phyloP scores from a whole-genome alignment of 2,797 vertebrate genomes.

The Petrocephalus schoutedeni region DNA sequence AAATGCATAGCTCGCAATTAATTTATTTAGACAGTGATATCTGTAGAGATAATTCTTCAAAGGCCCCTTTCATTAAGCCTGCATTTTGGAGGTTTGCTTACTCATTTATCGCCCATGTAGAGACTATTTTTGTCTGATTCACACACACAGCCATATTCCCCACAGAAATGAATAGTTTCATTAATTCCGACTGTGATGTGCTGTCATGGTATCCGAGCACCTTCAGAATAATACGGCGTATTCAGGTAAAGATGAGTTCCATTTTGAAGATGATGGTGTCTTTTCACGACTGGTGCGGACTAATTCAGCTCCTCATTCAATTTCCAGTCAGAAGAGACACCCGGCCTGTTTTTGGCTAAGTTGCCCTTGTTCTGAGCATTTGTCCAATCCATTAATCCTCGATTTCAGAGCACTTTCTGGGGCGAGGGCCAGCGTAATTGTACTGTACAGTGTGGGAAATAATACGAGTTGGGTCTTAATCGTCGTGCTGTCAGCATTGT shows the following conservation, averaged over 20 bases:
- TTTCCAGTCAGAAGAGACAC: neutral
- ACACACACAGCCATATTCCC: neutral
- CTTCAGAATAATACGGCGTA: neutral
- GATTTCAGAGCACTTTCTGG: neutral
- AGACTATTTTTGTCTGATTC: neutral
- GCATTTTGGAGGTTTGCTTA: neutral
- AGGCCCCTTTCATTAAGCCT: neutral
- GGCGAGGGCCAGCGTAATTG: neutral
- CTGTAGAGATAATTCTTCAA: constrained; percentile 9
- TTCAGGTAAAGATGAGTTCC: neutral
- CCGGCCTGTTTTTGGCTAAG: neutral
- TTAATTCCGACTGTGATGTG: neutral
- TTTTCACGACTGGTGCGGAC: neutral
- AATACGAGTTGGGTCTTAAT: neutral
- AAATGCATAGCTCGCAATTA: neutral
- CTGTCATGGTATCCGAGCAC: neutral
- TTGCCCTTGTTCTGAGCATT: constrained; percentile 5
- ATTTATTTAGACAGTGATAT: neutral
- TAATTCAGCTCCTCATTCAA: neutral
- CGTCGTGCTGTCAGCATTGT: constrained; percentile 3
- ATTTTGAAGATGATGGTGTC: neutral
- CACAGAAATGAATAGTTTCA: neutral
- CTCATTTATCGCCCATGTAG: neutral
- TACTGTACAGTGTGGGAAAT: constrained; percentile 1
- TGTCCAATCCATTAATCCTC: neutral